Evolutionary conservation across 1,140 invertebrate species (phyloP), one percentile per base, ranked within the genome.

Genomic region (Drosophila suzukii): DNA sequence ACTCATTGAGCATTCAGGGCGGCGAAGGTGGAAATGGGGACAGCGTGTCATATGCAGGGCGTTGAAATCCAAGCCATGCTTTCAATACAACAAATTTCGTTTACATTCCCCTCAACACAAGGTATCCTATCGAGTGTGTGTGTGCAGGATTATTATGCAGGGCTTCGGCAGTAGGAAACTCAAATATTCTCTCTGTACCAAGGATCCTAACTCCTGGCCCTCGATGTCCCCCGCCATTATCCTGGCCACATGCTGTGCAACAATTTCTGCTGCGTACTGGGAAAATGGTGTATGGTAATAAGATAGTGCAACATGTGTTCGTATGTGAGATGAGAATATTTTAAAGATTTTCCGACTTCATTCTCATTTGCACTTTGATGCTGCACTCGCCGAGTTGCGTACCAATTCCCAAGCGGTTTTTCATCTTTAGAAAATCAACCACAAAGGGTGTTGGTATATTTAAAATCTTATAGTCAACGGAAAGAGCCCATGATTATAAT

Each of bases 251-350:
- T 76, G 78, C 66, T 81, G 73, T 81, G 78, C 58, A 68, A 70
- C 56, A 65, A 70, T 80, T 62, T 73, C 27, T 66, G 67, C 72
- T 81, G 60, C 61, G 70, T 76, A 58, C 51, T 43, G 47, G 41
- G 57, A 83, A 78, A 75, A 75, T 49, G 20, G 6, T 79, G 68
- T 83, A 83, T 83, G 71, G 81, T 78, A 83, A 83, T 83, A 78
- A 83, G 63, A 71, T 78, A 55, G 46, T 81, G 70, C 79, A 74
- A 32, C 12, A 60, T 51, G 57, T 49, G 11, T 32, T 34, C 27
- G 32, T n/a, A 3, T 43, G 24, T 27, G 36, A 15, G 34, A 24
- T 43, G 47, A 32, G 73, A 70, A 70, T 57, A 71, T 71, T 55
- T 70, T 60, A 30, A 46, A 51, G 73, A 76, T 59, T 67, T 54